phyloP scores from a whole-genome alignment of 2,888 invertebrate species.

The Tachystola acroxantha region DNA sequence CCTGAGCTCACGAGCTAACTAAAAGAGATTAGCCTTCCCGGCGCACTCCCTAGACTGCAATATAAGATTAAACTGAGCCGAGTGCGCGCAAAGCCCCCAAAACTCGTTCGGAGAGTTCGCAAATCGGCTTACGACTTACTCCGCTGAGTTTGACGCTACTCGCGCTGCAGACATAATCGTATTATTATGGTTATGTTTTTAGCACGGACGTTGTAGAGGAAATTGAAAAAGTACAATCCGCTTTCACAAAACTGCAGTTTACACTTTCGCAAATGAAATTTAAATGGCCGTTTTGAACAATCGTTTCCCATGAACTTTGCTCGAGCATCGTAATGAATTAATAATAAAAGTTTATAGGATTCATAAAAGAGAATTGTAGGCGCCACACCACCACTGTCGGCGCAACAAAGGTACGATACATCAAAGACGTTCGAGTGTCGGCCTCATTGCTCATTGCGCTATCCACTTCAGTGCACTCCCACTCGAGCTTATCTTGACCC shows the following conservation, averaged over 20 bases:
- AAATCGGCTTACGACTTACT: constrained; percentile 59
- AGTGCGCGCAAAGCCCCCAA: constrained; percentile 45
- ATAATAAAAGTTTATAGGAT: constrained; percentile 50
- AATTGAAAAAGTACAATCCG: constrained; percentile 50
- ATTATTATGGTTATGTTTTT: constrained; percentile 25
- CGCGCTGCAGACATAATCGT: constrained; percentile 19
- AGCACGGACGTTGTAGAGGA: constrained; percentile 28
- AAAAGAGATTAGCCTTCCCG: constrained; percentile 53
- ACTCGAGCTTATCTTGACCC: constrained; percentile 65
- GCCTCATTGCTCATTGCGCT: constrained; percentile 39
- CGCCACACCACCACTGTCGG: constrained; percentile 37
- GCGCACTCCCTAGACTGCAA: constrained; percentile 45
- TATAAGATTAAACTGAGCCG: constrained; percentile 43
- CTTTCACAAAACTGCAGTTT: constrained; percentile 46
- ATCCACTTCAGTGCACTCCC: constrained; percentile 47
- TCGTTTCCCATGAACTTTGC: constrained; percentile 46
- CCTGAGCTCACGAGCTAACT: constrained; percentile 41
- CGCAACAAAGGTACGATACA: constrained; percentile 33
- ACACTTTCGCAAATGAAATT: constrained; percentile 55
- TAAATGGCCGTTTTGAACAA: constrained; percentile 44
- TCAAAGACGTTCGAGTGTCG: constrained; percentile 61
- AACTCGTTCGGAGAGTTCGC: constrained; percentile 38
- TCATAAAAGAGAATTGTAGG: constrained; percentile 36
- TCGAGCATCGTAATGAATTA: constrained; percentile 36
- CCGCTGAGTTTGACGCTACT: constrained; percentile 39